These are phyloP conservation scores for Macropis europaea DNA, from an alignment of 2,888 invertebrate genomes.

Conservation along the genomic window DNA sequence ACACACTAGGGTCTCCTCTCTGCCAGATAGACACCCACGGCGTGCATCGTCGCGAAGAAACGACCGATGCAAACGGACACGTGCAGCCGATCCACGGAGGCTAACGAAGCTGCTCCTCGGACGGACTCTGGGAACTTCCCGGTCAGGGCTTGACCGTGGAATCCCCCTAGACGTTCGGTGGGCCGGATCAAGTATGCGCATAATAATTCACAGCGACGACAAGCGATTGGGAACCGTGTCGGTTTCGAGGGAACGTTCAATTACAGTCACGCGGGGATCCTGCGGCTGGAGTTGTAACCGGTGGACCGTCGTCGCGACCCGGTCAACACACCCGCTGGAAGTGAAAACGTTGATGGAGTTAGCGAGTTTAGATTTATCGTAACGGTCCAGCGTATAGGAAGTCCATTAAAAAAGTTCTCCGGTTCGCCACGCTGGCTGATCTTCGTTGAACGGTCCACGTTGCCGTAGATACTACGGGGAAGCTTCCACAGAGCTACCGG, in stretches of 20 bases:
- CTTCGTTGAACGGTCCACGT: neutral
- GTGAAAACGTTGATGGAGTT: conserved; percentile 15
- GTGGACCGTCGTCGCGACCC: too few species aligned
- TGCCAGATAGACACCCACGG: neutral
- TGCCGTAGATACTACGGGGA: neutral
- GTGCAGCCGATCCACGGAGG: neutral
- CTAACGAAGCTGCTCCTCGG: neutral
- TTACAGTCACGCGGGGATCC: conserved; percentile 18
- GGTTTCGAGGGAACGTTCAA: neutral
- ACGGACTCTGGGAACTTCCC: neutral
- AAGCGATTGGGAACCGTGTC: neutral
- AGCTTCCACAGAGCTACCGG: neutral
- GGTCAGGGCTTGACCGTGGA: neutral
- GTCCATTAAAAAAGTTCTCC: conserved; percentile 20
- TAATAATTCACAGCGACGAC: neutral
- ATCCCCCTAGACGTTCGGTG: too few species aligned
- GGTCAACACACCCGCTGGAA: neutral
- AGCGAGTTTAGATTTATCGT: conserved; percentile 16
- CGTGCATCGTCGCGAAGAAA: neutral
- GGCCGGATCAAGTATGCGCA: too few species aligned
- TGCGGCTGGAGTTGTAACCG: conserved; percentile 6
- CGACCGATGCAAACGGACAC: neutral
- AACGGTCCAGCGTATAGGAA: conserved; percentile 11
- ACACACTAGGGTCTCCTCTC: conserved; percentile 35
- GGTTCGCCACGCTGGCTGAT: conserved; percentile 5